Conservation (phyloP, 2,888 invertebrate species). For the Drosophila cracens region DNA sequence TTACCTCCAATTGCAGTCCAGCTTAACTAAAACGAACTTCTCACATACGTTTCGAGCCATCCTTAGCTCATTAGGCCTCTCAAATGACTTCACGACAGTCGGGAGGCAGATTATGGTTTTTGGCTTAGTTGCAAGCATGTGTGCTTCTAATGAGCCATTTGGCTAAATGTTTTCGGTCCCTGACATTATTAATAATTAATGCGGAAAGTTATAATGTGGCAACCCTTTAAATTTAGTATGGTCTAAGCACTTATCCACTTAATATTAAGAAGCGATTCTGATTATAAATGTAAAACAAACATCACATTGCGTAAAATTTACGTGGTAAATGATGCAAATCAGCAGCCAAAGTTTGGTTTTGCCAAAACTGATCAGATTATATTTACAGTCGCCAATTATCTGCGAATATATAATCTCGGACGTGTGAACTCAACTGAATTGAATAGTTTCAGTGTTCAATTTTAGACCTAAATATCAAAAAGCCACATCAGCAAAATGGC, state of each 20-base stretch:
- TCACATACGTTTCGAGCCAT: constrained; percentile 9
- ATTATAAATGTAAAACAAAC: constrained; percentile 4
- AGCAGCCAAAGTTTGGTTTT: background rate
- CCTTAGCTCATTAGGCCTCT: constrained; percentile 26
- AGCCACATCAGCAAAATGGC: constrained; percentile 42
- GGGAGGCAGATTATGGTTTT: constrained; percentile 12
- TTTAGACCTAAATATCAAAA: constrained; percentile 6
- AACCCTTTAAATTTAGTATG: constrained; percentile 56
- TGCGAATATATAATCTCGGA: background rate
- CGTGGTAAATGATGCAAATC: background rate
- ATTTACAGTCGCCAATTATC: background rate
- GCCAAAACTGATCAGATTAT: background rate
- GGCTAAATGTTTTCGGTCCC: constrained; percentile 41
- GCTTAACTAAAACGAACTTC: background rate
- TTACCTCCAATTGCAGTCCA: background rate
- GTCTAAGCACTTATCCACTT: constrained; percentile 22
- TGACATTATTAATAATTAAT: constrained; percentile 68
- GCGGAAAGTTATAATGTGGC: constrained; percentile 60
- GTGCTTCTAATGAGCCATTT: constrained; percentile 58
- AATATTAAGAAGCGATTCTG: constrained; percentile 19
- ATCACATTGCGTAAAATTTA: background rate
- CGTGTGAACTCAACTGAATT: constrained; percentile 1
- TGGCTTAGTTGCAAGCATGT: constrained; percentile 6
- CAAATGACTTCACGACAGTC: constrained; percentile 16
- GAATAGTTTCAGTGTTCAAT: background rate